Conservation (phyloP, 2,113 vertebrate genomes). For the Globicephala melas region DNA sequence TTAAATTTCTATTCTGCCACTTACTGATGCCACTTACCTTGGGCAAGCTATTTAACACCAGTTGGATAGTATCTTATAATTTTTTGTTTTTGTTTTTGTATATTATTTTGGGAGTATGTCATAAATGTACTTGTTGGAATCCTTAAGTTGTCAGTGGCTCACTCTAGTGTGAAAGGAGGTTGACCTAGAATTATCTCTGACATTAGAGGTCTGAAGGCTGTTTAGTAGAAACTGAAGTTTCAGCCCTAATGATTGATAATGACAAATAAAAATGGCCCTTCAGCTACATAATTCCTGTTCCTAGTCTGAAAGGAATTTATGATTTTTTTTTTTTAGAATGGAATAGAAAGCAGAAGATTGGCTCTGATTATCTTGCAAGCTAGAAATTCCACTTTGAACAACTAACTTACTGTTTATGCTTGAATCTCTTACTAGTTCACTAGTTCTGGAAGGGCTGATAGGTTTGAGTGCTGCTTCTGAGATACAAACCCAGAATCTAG, state of each 20-base stretch:
- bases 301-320: neutral
- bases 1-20: conserved; percentile 1
- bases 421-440: neutral
- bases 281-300: neutral
- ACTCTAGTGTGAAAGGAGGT: neutral
- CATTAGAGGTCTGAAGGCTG: neutral
- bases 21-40: neutral
- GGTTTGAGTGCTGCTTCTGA: neutral
- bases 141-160: neutral
- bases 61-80: neutral
- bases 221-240: neutral
- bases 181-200: conserved; percentile 22
- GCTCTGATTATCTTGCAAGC: neutral
- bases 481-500: neutral
- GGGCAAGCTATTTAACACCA: neutral
- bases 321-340: neutral
- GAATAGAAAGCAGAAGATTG: conserved; percentile 3
- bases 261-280: conserved; percentile 3
- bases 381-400: conserved; percentile 30
- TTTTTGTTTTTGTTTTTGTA: neutral
- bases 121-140: neutral
- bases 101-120: neutral
- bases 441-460: neutral
- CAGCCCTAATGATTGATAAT: neutral
- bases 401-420: neutral